phyloP scores from a whole-genome alignment of 1,140 invertebrate genomes.

The Zaprionus inermis region DNA sequence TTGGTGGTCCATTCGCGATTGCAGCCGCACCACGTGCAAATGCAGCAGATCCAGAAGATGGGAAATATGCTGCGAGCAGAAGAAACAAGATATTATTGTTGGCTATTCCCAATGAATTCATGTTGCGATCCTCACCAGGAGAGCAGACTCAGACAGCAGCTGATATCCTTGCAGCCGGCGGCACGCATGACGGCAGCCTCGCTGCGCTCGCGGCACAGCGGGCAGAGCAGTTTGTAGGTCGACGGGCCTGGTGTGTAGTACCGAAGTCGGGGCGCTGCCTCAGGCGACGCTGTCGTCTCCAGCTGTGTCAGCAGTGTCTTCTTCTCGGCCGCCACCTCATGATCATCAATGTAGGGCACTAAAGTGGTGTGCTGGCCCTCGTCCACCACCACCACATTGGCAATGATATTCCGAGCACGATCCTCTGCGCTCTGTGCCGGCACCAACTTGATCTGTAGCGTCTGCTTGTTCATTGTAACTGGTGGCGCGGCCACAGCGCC shows the following conservation, averaged over 20 bases:
- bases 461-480: slow-evolving; percentile 72
- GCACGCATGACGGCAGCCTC: slow-evolving; percentile 79
- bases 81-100: neutral
- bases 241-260: slow-evolving; percentile 75
- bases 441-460: slow-evolving; percentile 70
- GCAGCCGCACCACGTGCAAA: slow-evolving; percentile 79
- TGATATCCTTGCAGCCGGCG: slow-evolving; percentile 72
- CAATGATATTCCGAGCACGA: slow-evolving; percentile 71
- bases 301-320: slow-evolving; percentile 42
- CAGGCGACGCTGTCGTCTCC: slow-evolving; percentile 11
- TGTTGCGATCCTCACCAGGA: slow-evolving; percentile 61
- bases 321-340: slow-evolving; percentile 38
- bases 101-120: neutral
- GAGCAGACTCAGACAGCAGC: slow-evolving; percentile 66
- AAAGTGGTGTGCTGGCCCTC: slow-evolving; percentile 50
- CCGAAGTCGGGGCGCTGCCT: slow-evolving; percentile 51
- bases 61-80: slow-evolving; percentile 62
- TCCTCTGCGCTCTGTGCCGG: slow-evolving; percentile 72
- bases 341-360: slow-evolving; percentile 77
- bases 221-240: slow-evolving; percentile 73
- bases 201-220: slow-evolving; percentile 67
- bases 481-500: slow-evolving; percentile 12
- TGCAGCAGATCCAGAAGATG: slow-evolving; percentile 77
- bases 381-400: slow-evolving; percentile 74
- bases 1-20: slow-evolving; percentile 81